Percentiles rank a stretch among this genome's conserved stretches.
Evolutionary conservation across 2,797 vertebrate species (phyloP).

Genomic region (Hylomyscus alleni): DNA sequence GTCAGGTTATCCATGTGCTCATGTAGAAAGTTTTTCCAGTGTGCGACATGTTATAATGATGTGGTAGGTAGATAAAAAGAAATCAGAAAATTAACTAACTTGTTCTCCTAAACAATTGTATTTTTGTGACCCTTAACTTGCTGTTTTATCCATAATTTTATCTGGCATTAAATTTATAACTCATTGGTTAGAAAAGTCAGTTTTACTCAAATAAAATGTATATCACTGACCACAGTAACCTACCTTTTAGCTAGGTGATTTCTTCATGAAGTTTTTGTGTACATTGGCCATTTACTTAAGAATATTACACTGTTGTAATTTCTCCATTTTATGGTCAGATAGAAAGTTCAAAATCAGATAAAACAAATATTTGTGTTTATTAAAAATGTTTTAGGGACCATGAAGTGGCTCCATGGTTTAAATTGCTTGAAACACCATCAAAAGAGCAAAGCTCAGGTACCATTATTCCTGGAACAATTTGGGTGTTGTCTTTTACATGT

Average conservation of each 20-base stretch:
- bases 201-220: not conserved
- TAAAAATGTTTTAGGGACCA: not conserved
- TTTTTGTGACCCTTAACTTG: not conserved
- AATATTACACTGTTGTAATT: not conserved
- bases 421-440: not conserved
- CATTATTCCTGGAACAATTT: too few species aligned
- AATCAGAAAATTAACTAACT: not conserved
- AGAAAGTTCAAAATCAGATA: not conserved
- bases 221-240: not conserved
- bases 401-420: too few species aligned
- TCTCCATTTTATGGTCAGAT: not conserved
- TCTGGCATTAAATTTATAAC: not conserved
- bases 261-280: constrained; percentile 26
- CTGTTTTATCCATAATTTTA: constrained; percentile 25
- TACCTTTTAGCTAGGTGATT: not conserved
- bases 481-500: too few species aligned
- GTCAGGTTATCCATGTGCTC: not conserved
- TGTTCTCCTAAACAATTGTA: not conserved
- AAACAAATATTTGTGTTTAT: not conserved
- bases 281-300: not conserved
- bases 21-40: not conserved
- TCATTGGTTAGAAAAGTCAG: not conserved
- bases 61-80: not conserved
- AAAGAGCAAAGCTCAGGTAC: not conserved
- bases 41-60: not conserved